A percentile compares a stretch with the other conserved stretches of the same genome.
Evolutionary conservation across 2,113 vertebrate genomes (phyloP).

Genomic region (Lophochroa leadbeateri): DNA sequence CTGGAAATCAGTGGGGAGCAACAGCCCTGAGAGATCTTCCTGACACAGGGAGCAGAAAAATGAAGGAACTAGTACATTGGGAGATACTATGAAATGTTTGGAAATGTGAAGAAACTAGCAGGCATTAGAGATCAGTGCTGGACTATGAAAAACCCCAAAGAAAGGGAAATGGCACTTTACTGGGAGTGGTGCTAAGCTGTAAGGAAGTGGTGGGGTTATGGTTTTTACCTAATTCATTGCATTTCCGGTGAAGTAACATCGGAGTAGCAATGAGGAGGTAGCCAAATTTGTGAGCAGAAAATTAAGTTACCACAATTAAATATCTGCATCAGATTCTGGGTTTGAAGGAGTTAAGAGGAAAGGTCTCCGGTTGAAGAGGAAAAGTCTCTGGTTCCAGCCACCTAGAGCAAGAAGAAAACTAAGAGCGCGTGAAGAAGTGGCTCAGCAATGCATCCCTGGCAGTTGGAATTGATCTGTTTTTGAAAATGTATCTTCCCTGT

Average conservation of each 20-base stretch:
- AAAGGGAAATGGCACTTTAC: background rate
- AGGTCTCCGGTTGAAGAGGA: background rate
- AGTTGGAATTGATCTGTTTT: background rate
- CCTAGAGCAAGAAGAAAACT: background rate
- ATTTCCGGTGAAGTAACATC: background rate
- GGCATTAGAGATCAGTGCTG: background rate
- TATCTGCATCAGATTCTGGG: background rate
- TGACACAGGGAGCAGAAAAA: background rate
- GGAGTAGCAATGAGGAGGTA: background rate
- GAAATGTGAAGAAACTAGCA: background rate
- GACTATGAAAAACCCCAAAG: background rate
- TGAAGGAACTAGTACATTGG: background rate
- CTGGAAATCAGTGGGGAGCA: background rate
- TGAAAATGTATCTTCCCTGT: background rate
- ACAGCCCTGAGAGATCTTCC: background rate
- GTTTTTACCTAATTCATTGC: background rate
- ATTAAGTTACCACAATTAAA: background rate
- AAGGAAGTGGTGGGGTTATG: background rate
- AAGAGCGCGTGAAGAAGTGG: background rate
- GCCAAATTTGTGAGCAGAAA: background rate
- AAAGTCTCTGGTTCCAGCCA: background rate
- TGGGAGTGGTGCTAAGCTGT: background rate
- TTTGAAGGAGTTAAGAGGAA: background rate
- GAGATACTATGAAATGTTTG: background rate
- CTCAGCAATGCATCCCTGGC: background rate